Evolutionary conservation across 1,140 invertebrate genomes (phyloP).

Genomic region (Venturia canescens): DNA sequence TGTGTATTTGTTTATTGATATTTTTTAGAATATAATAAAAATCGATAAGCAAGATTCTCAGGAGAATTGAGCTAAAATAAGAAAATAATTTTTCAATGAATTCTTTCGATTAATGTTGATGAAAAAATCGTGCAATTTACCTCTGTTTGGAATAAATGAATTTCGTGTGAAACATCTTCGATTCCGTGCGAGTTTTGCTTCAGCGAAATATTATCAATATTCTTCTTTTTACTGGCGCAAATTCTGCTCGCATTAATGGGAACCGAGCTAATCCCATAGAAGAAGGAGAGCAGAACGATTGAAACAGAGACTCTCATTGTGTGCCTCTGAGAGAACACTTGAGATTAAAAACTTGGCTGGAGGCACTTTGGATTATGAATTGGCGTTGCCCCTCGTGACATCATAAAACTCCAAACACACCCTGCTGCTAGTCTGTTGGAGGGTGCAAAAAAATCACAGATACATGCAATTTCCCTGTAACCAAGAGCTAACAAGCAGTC

Average conservation of each 20-base stretch:
- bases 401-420: conserved; percentile 49
- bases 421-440: too few relatives aligned
- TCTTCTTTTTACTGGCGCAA: conserved; percentile 67
- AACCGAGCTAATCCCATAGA: conserved; percentile 51
- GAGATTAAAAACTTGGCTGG: conserved; percentile 50
- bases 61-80: too few relatives aligned
- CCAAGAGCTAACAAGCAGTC: too few relatives aligned
- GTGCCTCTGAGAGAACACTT: conserved; percentile 47
- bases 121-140: conserved; percentile 43
- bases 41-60: too few relatives aligned
- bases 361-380: conserved; percentile 60
- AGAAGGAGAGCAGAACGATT: conserved; percentile 54
- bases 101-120: background rate
- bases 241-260: conserved; percentile 56
- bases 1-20: too few relatives aligned
- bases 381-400: conserved; percentile 59
- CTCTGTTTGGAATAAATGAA: conserved; percentile 60
- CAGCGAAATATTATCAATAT: conserved; percentile 61
- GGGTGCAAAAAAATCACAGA: too few relatives aligned
- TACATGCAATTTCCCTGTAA: too few relatives aligned
- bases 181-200: conserved; percentile 58
- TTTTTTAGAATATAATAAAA: too few relatives aligned
- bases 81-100: too few relatives aligned
- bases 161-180: conserved; percentile 59
- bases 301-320: conserved; percentile 58